Evolutionary conservation across 1,140 invertebrate species (phyloP), one percentile per base, ranked within the genome.

Genomic region (Elymnias hypermnestra): DNA sequence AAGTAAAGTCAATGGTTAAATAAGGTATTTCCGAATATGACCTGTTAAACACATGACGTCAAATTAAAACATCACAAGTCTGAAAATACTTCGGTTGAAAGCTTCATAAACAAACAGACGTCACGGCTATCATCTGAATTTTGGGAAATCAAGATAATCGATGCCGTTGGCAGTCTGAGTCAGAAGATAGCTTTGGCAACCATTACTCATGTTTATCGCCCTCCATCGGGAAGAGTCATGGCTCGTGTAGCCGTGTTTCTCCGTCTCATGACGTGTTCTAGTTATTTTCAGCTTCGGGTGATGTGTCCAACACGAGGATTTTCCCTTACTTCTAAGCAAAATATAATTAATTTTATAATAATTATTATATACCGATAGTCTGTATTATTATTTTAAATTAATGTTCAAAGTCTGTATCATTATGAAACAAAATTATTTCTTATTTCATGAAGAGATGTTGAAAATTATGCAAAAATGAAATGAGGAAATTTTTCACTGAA

Each of bases 141-240:
- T 21, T 17, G 14, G 5, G 10, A 17, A 49, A 49, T 49, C 37
- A 48, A 33, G 13, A 40, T 48, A 10, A 41, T 42, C 26, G 22
- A 10, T 33, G 19, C 21, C 12, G 26, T 12, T 26, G 5, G 23
- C 17, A 29, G 22, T 12, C 3, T 78, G 63, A 77, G 52, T 76
- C 75, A 73, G 23, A 48, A 45, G 56, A 26, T 53, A 71, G 26
- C 54, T 65, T 67, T 73, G 72, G 63, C 71, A 72, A 71, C 69
- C 62, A 70, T 73, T 77, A 72, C 64, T 79, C 72, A 73, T 70
- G 65, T 72, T 69, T 71, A 73, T 72, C 65, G 63, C 47, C 61
- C 60, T 45, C 51, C 51, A 60, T 67, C 53, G 52, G 36, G 46
- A 46, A 43, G 58, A 72, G 59, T 76, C 77, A 75, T 74, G 68